Evolutionary conservation across 2,888 invertebrate genomes (phyloP).

Genomic region (Hypercompe scribonia): DNA sequence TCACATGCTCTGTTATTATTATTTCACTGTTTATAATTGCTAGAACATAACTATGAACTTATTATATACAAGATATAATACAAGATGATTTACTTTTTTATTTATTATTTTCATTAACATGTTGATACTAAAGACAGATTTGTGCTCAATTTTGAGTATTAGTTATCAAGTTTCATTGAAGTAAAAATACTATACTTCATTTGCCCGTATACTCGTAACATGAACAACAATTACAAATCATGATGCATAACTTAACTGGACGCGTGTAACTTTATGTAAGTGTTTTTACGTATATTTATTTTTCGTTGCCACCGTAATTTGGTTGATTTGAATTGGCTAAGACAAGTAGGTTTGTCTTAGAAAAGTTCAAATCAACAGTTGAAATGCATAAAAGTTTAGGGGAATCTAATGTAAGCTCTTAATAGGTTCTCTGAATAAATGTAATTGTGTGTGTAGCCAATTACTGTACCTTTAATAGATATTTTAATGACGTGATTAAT

Average conservation of each 20-base stretch:
- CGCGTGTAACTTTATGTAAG: too few species aligned
- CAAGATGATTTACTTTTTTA: background rate
- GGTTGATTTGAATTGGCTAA: background rate
- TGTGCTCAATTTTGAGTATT: too few species aligned
- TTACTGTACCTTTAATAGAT: background rate
- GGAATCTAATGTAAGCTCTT: background rate
- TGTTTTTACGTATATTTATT: background rate
- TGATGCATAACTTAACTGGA: background rate
- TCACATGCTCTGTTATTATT: conserved; percentile 68
- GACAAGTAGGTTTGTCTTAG: background rate
- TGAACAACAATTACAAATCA: background rate
- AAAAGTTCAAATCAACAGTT: background rate
- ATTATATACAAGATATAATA: background rate
- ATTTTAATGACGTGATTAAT: background rate
- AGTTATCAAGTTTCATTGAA: too few species aligned
- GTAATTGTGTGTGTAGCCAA: background rate
- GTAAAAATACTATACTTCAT: too few species aligned
- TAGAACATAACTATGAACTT: conserved; percentile 1
- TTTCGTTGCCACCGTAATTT: background rate
- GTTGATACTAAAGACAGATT: too few species aligned
- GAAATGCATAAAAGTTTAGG: background rate
- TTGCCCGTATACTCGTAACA: background rate
- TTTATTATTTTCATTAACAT: background rate
- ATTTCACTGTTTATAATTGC: conserved; percentile 63
- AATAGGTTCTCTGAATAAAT: background rate